Base-by-base conservation (phyloP, 2,113 vertebrate genomes). In the Neodontobutis hainanensis region DNA sequence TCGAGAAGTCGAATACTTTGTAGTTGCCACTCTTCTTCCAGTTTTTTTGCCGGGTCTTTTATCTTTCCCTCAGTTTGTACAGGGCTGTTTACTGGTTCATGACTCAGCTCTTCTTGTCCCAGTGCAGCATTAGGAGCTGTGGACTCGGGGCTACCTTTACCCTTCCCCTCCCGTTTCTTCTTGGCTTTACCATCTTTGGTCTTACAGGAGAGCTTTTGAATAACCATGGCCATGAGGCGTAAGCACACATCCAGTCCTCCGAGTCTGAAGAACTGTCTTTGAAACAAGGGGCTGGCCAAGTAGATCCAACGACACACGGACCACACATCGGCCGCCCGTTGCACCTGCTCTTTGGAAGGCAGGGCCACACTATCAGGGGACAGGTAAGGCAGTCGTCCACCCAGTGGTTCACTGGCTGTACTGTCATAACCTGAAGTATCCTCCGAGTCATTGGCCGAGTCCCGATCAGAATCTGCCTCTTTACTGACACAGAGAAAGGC, bases 401-500 rank as follows among this genome's bases (percentile, higher is more conserved):
- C 92, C 16, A 96, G 79, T 2, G 95, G 94, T 59, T 97, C 96
- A 32, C 95, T 96, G 6, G 96, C 92, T 14, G 96, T 96, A 63
- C 96, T 99, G 68, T 99, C 97, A 58, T 98, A 98, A 11, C 96
- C 97, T 0, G 97, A 98, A 0, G 97, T 98, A 83, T 98, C 97
- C 86, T 98, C 97, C 0, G 96, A 97, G 66, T 98, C 96, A 62
- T 94, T 96, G 62, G 93, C 92, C 0, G 94, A 92, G 79, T 98
- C 95, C 15, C 87, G 84, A 63, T 98, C 95, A 46, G 92, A 90
- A 65, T 97, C 96, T 1, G 94, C 91, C 80, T 99, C 96, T 85
- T 95, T 96, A 87, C 95, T 98, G 11, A 99, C 92, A 10, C 95
- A 96, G 6, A 98, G 88, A 85, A 99, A 98, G 5, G 95, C 95